Conservation (phyloP, 2,888 invertebrate species). For the Norana najaformis region DNA sequence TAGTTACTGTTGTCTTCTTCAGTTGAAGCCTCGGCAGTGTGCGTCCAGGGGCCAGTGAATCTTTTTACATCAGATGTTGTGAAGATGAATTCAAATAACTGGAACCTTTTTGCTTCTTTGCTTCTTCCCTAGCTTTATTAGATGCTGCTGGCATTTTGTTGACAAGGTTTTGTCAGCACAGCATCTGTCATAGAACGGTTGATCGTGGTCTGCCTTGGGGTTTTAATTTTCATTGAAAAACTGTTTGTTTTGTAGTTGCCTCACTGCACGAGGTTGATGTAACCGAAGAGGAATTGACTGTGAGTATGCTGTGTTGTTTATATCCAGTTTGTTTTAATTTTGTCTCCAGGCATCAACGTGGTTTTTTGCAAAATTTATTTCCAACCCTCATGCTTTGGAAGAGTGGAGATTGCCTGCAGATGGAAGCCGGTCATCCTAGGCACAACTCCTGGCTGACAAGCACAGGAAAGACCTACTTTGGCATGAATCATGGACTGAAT, state of each 20-base stretch:
- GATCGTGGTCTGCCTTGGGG: neutral
- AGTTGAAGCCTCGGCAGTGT: neutral
- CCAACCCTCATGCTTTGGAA: neutral
- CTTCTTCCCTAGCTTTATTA: neutral
- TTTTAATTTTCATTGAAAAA: neutral
- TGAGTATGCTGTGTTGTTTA: neutral
- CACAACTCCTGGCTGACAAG: no score
- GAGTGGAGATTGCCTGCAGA: neutral
- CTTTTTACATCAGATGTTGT: neutral
- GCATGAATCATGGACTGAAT: no score
- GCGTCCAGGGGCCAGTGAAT: neutral
- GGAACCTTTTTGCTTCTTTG: neutral
- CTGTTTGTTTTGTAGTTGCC: neutral
- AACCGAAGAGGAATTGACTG: neutral
- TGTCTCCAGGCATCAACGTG: neutral
- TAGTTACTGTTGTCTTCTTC: neutral
- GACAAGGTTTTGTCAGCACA: neutral
- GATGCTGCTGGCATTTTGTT: no score
- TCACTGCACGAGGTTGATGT: slow-evolving; percentile 16
- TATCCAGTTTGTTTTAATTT: neutral
- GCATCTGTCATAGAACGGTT: slow-evolving; percentile 9
- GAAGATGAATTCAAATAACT: neutral
- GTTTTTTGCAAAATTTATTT: neutral
- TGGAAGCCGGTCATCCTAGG: neutral
- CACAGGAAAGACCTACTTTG: no score